Evolutionary conservation across 2,797 vertebrate species (phyloP).

Genomic region (Lates japonicus): DNA sequence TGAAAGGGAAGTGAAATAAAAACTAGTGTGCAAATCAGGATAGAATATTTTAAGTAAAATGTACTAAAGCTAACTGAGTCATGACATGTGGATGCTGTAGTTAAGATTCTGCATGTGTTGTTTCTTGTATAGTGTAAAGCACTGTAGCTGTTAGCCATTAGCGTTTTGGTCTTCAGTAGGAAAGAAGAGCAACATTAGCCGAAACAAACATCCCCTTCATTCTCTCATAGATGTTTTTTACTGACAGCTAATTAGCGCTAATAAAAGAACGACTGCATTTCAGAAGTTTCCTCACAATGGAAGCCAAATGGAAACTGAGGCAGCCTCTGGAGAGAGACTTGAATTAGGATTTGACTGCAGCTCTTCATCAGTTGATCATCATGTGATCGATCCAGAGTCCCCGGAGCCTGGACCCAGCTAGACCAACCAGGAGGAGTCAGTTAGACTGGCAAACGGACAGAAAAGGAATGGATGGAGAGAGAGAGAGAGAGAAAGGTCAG

Average conservation of each 20-base stretch:
- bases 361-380: constrained; percentile 57
- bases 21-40: not conserved
- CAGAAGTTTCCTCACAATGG: not conserved
- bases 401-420: constrained; percentile 15
- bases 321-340: not conserved
- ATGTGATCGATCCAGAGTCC: constrained; percentile 44
- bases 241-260: not conserved
- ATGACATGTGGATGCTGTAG: too few relatives aligned
- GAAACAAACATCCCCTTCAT: not conserved
- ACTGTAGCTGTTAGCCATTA: not conserved
- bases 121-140: not conserved
- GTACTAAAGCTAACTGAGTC: too few relatives aligned
- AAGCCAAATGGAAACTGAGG: not conserved
- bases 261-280: not conserved
- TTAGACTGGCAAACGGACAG: constrained; percentile 2
- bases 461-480: not conserved
- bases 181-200: not conserved
- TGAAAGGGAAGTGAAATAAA: not conserved
- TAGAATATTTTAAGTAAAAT: not conserved
- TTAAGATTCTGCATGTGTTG: not conserved
- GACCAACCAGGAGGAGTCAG: constrained; percentile 7
- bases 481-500: constrained; percentile 10
- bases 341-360: constrained; percentile 23
- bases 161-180: not conserved
- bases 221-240: not conserved